phyloP scores from a whole-genome alignment of 2,888 invertebrate genomes.

The Actias luna region DNA sequence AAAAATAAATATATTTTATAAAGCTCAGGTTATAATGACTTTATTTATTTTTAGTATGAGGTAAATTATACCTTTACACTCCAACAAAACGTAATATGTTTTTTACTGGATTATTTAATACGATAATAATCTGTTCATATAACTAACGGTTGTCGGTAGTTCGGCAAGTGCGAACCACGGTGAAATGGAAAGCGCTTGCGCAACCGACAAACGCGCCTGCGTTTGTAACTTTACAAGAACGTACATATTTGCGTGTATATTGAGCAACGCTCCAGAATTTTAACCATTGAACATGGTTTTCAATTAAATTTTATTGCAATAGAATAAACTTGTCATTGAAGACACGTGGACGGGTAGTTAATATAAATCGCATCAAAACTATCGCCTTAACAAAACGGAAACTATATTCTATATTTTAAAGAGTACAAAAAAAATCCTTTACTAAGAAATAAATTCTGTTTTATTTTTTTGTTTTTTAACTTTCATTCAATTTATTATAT shows the following conservation, averaged over 20 bases:
- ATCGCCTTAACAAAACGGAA: not conserved
- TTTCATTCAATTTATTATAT: not conserved
- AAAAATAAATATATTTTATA: too few species aligned
- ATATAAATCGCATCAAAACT: not conserved
- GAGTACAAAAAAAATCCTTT: not conserved
- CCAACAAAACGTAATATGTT: too few species aligned
- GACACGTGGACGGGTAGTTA: not conserved
- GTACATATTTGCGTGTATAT: conserved; percentile 29
- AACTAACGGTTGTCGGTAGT: conserved; percentile 8
- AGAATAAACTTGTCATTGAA: conserved; percentile 13
- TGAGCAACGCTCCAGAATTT: conserved; percentile 41
- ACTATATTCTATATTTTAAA: not conserved
- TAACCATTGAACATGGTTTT: conserved; percentile 27
- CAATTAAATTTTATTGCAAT: conserved; percentile 21
- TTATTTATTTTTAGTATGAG: too few species aligned
- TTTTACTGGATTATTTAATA: not conserved
- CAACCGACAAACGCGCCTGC: conserved; percentile 43
- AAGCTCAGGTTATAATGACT: too few species aligned
- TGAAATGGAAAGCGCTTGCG: conserved; percentile 80
- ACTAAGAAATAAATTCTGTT: not conserved
- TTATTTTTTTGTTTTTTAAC: too few species aligned
- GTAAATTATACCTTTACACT: too few species aligned
- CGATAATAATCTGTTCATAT: not conserved
- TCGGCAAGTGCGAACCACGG: conserved; percentile 39
- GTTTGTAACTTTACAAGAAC: conserved; percentile 25